Evolutionary conservation across 2,113 vertebrate genomes (phyloP).

Genomic region (Oostethus manadensis): DNA sequence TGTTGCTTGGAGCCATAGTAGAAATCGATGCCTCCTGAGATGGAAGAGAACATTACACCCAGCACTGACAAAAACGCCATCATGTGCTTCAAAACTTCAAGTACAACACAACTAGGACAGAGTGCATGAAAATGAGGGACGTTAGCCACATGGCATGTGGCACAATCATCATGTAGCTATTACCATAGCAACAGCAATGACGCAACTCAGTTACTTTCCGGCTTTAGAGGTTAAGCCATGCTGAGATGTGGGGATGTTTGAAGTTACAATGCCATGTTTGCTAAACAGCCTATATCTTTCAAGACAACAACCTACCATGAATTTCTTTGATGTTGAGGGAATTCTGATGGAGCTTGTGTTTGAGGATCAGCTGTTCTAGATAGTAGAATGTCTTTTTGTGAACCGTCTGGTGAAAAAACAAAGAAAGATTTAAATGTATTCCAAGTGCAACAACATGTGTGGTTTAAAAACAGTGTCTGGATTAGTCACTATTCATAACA

Average conservation of each 20-base stretch:
- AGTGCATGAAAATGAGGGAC: conserved; percentile 21
- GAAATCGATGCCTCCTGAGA: conserved; percentile 93
- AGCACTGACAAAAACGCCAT: conserved; percentile 21
- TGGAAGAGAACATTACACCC: conserved; percentile 27
- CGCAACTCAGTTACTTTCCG: no score
- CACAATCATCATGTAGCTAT: no score
- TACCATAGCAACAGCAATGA: no score
- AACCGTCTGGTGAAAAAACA: conserved; percentile 71
- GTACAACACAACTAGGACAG: conserved; percentile 15
- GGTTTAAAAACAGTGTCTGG: neutral
- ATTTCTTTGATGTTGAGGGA: conserved; percentile 94
- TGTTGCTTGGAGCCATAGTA: conserved; percentile 93
- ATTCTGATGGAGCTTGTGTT: conserved; percentile 91
- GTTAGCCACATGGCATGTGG: conserved; percentile 51
- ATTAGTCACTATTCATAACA: neutral
- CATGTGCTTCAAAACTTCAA: conserved; percentile 2
- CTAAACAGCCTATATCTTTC: neutral
- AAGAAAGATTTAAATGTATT: neutral
- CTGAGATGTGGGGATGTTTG: no score
- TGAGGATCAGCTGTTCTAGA: conserved; percentile 93
- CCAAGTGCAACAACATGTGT: neutral
- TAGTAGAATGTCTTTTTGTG: conserved; percentile 99
- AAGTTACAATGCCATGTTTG: no score
- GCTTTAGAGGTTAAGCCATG: no score
- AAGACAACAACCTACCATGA: conserved; percentile 75